A percentile compares a stretch with the other conserved stretches of the same genome.
Evolutionary conservation across 2,888 invertebrate genomes (phyloP).

Genomic region (Eilema caniola): DNA sequence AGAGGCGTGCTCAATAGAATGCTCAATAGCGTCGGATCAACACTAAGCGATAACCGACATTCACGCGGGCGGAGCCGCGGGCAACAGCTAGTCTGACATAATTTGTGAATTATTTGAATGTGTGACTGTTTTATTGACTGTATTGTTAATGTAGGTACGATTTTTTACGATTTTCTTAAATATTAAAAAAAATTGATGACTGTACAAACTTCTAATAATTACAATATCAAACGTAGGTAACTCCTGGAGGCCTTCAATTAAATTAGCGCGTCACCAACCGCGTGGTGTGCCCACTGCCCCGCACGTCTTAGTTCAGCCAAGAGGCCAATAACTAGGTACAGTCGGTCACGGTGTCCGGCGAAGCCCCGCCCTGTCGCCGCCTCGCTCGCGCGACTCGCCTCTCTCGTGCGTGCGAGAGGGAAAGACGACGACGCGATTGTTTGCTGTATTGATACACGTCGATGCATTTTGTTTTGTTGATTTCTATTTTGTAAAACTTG

Average conservation of each 20-base stretch:
- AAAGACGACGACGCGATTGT: constrained; percentile 39
- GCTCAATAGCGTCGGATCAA: too few species aligned
- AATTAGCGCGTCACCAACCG: constrained; percentile 19
- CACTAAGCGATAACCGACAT: too few species aligned
- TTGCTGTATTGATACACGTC: constrained; percentile 51
- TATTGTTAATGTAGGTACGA: too few species aligned
- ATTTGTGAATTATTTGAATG: too few species aligned
- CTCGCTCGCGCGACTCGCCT: background rate
- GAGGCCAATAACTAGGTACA: constrained; percentile 59
- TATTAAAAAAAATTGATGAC: too few species aligned
- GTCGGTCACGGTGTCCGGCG: constrained; percentile 53
- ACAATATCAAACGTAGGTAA: background rate
- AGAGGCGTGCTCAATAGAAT: too few species aligned
- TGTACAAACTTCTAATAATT: too few species aligned
- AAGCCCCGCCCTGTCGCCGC: constrained; percentile 45
- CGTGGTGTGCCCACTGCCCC: constrained; percentile 5
- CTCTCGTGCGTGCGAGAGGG: constrained; percentile 23
- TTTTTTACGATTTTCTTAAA: too few species aligned
- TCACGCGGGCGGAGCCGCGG: too few species aligned
- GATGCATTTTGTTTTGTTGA: constrained; percentile 27
- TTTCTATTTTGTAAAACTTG: too few species aligned
- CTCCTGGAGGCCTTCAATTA: background rate
- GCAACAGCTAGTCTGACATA: too few species aligned
- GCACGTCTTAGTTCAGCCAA: constrained; percentile 2
- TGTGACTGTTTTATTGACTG: too few species aligned